These are phyloP conservation scores for Argyresthia goedartella DNA, from an alignment of 2,888 invertebrate genomes.

Conservation along the genomic window DNA sequence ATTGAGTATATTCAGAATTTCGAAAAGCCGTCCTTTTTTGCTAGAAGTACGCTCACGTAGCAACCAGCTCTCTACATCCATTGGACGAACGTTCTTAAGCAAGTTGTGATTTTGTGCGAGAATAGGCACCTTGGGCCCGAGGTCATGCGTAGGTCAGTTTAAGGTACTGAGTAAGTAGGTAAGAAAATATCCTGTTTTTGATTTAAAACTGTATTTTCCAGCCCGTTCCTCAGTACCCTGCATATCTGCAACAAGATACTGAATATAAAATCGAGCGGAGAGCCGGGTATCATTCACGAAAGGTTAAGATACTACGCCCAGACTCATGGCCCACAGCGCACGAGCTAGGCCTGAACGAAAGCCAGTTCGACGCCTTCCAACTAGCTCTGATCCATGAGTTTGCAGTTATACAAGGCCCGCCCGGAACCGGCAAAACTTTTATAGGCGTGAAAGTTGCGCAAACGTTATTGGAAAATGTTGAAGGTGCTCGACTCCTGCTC, in stretches of 20 bases:
- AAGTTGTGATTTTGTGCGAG: too few relatives aligned
- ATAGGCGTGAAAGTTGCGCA: constrained; percentile 82
- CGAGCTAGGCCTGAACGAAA: constrained; percentile 70
- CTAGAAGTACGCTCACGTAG: too few relatives aligned
- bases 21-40: too few relatives aligned
- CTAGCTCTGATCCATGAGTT: constrained; percentile 80
- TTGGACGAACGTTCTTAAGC: too few relatives aligned
- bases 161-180: too few relatives aligned
- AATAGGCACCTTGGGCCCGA: too few relatives aligned
- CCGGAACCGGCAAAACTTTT: constrained; percentile 90
- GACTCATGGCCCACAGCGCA: constrained; percentile 54
- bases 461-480: constrained; percentile 73
- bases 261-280: constrained; percentile 26
- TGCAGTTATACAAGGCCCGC: constrained; percentile 87
- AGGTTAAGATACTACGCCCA: constrained; percentile 37
- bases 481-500: constrained; percentile 77
- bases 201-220: constrained; percentile 14
- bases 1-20: too few relatives aligned
- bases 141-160: too few relatives aligned
- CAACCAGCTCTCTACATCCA: too few relatives aligned
- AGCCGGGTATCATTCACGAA: constrained; percentile 26
- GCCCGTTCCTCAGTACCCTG: constrained; percentile 37
- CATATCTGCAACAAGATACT: constrained; percentile 46
- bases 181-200: too few relatives aligned
- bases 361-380: constrained; percentile 76